Base-by-base conservation (phyloP, 2,888 invertebrate species). In the Coenonympha glycerion region DNA sequence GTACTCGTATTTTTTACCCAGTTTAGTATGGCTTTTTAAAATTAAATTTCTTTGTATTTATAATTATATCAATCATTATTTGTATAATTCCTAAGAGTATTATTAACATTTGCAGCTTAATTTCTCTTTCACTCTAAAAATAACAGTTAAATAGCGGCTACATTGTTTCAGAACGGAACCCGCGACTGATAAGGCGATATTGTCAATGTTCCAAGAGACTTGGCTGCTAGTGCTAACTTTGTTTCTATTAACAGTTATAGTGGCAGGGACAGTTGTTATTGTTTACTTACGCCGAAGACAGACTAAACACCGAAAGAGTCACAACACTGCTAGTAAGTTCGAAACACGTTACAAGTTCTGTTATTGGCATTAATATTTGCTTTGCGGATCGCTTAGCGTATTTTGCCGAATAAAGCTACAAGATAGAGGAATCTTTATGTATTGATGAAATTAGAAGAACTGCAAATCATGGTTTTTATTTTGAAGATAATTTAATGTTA, bases 191-290 rank as follows among this genome's bases (percentile, higher is more conserved):
- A 86, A 86, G 66, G 82, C 83, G 60, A 77, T 82, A 68, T 71
- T 82, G 64, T 76, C 83, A 63, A 77, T 87, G 68, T 85, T 86
- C 71, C 86, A 82, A 73, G 85, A 86, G 78, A 85, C 86, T 60
- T 87, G 86, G 86, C 72, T 87, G 49, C 65, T 87, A 63, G 80
- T 76, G 48, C 66, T 86, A 58, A 75, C 82, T 67, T 70, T 82
- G 58, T 76, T 72, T 68, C 73, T 86, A 71, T 73, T 86, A 66
- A 73, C 75, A 39, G 68, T 86, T 58, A 71, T 87, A 54, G 61
- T 86, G 62, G 71, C 75, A 56, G 78, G 82, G 49, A 71, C 79
- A 46, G 81, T 79, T 55, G 68, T 76, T 56, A 76, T 82, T 67
- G 69, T 85, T 68, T 85, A 75, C 60, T 71, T 87, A 55, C 75